Evolutionary conservation across 2,888 invertebrate genomes (phyloP).

Genomic region (Schrankia costaestrigalis): DNA sequence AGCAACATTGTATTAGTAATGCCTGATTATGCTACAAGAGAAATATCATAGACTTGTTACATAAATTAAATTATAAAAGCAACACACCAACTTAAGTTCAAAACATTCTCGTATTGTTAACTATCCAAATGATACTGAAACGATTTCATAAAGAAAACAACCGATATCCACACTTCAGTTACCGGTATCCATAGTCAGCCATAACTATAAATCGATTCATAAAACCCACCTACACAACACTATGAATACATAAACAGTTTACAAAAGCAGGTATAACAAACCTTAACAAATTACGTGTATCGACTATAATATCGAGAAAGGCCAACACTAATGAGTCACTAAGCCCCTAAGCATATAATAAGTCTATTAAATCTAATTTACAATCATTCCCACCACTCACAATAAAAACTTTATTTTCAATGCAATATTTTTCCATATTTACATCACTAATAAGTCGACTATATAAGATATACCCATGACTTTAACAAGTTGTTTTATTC

Average conservation of each 20-base stretch:
- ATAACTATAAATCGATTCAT: constrained; percentile 2
- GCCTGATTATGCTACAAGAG: too few relatives aligned
- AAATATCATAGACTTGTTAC: too few relatives aligned
- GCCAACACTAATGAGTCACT: constrained; percentile 19
- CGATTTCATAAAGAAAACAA: too few relatives aligned
- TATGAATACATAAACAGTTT: background rate
- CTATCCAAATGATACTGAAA: too few relatives aligned
- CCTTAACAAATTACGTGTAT: constrained; percentile 9
- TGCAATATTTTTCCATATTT: constrained; percentile 11
- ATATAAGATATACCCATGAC: constrained; percentile 4
- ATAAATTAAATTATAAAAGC: too few relatives aligned
- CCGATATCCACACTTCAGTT: too few relatives aligned
- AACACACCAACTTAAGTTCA: too few relatives aligned
- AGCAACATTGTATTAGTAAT: too few relatives aligned
- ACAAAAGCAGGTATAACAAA: constrained; percentile 6
- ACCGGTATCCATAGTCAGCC: too few relatives aligned
- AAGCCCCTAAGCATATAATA: constrained; percentile 19
- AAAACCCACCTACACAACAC: constrained; percentile 1
- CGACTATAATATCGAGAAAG: constrained; percentile 9
- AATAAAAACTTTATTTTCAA: constrained; percentile 26
- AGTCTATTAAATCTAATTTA: constrained; percentile 25
- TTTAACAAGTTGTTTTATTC: constrained; percentile 12
- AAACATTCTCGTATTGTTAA: too few relatives aligned
- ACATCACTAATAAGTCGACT: constrained; percentile 7
- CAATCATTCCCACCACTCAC: constrained; percentile 7